Evolutionary conservation across 2,888 invertebrate genomes (phyloP).

Genomic region (Hipparchia semele): DNA sequence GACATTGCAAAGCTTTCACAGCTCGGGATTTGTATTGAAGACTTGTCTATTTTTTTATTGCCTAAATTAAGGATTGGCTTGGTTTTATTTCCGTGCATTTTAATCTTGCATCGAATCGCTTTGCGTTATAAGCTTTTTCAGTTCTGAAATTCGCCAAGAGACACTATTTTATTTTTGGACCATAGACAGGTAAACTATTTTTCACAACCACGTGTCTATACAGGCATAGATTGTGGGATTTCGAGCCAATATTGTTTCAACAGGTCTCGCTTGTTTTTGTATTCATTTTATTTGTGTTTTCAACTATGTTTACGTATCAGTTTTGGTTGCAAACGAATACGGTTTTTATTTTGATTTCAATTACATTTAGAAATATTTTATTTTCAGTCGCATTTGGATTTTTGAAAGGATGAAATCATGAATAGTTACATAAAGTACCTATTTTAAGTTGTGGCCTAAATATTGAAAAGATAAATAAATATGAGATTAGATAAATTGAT

Average conservation of each 20-base stretch:
- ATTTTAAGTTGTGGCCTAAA: no score
- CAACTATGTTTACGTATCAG: conserved; percentile 39
- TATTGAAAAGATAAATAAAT: no score
- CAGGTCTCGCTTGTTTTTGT: conserved; percentile 38
- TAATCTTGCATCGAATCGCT: conserved; percentile 57
- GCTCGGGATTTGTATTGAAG: conserved; percentile 42
- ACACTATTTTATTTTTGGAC: conserved; percentile 30
- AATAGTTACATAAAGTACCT: no score
- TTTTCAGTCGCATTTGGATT: background rate
- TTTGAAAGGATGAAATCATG: background rate
- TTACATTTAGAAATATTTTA: background rate
- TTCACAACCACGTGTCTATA: conserved; percentile 17
- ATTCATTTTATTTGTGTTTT: conserved; percentile 41
- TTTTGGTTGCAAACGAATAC: conserved; percentile 30
- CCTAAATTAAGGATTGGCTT: conserved; percentile 62
- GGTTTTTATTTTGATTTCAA: conserved; percentile 27
- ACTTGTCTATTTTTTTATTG: conserved; percentile 51
- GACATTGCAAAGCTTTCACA: no score
- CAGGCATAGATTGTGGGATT: conserved; percentile 30
- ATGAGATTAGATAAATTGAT: no score
- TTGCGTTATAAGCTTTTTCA: conserved; percentile 42
- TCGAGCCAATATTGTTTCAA: conserved; percentile 35
- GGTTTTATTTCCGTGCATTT: conserved; percentile 68
- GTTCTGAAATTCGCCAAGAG: conserved; percentile 31
- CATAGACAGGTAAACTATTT: conserved; percentile 25